Evolutionary conservation across 2,797 vertebrate species (phyloP).

Genomic region (Lutjanus campechanus): DNA sequence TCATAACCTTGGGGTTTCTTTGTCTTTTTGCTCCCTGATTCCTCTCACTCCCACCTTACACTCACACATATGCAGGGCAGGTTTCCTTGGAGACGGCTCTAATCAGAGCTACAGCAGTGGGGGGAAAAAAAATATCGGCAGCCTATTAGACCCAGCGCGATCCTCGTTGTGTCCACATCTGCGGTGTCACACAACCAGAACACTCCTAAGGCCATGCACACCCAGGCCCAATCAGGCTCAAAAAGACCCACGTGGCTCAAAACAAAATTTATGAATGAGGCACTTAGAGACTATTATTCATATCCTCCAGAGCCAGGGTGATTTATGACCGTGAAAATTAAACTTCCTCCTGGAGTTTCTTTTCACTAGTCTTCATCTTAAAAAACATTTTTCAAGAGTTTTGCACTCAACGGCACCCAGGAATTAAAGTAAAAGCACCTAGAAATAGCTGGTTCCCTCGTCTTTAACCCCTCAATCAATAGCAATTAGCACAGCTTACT

Average conservation of each 20-base stretch:
- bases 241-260: conserved; percentile 35
- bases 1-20: conserved; percentile 10
- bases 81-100: conserved; percentile 47
- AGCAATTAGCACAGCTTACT: conserved; percentile 71
- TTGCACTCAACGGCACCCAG: neutral
- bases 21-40: conserved; percentile 23
- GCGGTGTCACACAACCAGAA: conserved; percentile 12
- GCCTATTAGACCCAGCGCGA: neutral
- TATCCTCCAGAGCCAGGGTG: conserved; percentile 44
- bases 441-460: conserved; percentile 8
- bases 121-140: neutral
- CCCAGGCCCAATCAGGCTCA: neutral
- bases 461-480: conserved; percentile 74
- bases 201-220: neutral
- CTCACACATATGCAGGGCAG: conserved; percentile 25
- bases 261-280: conserved; percentile 53
- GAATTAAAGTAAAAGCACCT: conserved; percentile 29
- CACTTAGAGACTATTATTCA: conserved; percentile 58
- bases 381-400: conserved; percentile 34
- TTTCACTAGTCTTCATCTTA: conserved; percentile 45
- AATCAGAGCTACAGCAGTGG: conserved; percentile 31
- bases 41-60: conserved; percentile 16
- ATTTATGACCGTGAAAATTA: conserved; percentile 70
- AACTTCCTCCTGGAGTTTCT: conserved; percentile 61
- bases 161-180: conserved; percentile 32